These are phyloP conservation scores for Drosophila phalerata DNA, from an alignment of 2,888 invertebrate genomes.

Conservation along the genomic window DNA sequence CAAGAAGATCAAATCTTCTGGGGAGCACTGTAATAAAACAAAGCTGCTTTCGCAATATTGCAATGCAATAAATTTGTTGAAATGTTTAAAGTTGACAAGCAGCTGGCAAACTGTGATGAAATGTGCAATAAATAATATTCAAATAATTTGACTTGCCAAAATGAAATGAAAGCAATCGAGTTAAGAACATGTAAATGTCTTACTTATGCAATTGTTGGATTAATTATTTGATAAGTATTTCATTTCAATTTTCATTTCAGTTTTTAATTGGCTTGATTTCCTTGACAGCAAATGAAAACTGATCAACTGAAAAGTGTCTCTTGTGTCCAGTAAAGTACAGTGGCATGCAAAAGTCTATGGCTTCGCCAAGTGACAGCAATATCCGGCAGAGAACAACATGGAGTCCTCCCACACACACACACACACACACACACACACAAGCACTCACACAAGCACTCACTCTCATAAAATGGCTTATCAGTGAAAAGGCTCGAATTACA, in stretches of 20 bases:
- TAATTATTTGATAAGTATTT: conserved; percentile 28
- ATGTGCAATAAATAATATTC: conserved; percentile 11
- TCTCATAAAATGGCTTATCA: conserved; percentile 75
- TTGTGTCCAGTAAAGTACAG: conserved; percentile 13
- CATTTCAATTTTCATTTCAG: conserved; percentile 25
- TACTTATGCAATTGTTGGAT: conserved; percentile 7
- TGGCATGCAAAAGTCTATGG: conserved; percentile 18
- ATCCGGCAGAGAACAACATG: conserved; percentile 66
- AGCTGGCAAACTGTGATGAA: background rate
- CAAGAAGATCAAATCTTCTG: background rate
- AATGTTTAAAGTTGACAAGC: background rate
- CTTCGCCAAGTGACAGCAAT: conserved; percentile 54
- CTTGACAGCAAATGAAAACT: conserved; percentile 10
- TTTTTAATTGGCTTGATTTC: conserved; percentile 26
- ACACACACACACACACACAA: conserved; percentile 21
- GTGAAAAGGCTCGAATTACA: conserved; percentile 68
- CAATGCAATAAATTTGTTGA: conserved; percentile 17
- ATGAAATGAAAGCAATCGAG: conserved; percentile 1
- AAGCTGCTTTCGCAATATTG: conserved; percentile 10
- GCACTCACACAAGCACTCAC: conserved; percentile 28
- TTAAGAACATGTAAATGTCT: background rate
- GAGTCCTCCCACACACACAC: conserved; percentile 11
- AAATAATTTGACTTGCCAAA: conserved; percentile 1
- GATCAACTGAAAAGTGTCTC: conserved; percentile 40
- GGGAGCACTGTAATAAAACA: conserved; percentile 2